A percentile compares a stretch with the other conserved stretches of the same genome.
phyloP scores from a whole-genome alignment of 2,888 invertebrate species.

The Willowsia nigromaculata region DNA sequence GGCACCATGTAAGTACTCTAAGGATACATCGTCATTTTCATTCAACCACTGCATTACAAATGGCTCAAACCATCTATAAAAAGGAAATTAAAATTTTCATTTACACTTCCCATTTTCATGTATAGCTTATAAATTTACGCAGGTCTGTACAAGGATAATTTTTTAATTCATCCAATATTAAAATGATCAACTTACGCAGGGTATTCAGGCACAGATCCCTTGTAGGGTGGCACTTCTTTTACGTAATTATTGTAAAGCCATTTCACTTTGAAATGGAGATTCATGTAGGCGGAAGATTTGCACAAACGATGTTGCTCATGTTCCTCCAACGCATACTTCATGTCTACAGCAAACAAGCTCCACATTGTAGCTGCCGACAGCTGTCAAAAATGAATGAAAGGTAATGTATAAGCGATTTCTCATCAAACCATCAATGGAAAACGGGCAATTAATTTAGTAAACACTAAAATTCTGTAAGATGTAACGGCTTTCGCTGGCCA shows the following conservation, averaged over 20 bases:
- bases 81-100: too few relatives aligned
- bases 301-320: conserved; percentile 97
- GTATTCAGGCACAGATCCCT: conserved; percentile 98
- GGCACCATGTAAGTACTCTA: conserved; percentile 99
- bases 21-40: conserved; percentile 99
- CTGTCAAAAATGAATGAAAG: conserved; percentile 82
- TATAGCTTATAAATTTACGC: too few relatives aligned
- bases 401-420: conserved; percentile 46
- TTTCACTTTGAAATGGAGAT: conserved; percentile 99
- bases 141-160: too few relatives aligned
- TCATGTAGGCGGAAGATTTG: conserved; percentile 99
- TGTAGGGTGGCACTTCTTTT: conserved; percentile 97
- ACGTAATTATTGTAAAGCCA: conserved; percentile 99
- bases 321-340: conserved; percentile 98
- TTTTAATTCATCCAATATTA: too few relatives aligned
- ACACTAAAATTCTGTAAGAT: conserved; percentile 48
- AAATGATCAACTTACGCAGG: conserved; percentile 87
- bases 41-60: conserved; percentile 99
- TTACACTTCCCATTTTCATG: too few relatives aligned
- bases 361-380: conserved; percentile 98
- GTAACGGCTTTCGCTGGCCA: conserved; percentile 56
- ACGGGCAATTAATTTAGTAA: conserved; percentile 53
- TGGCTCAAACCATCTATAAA: conserved; percentile 96
- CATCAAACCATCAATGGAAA: conserved; percentile 67
- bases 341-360: conserved; percentile 96